Conservation (phyloP, 1,140 invertebrate genomes). For the Philopotamus ludificatus region DNA sequence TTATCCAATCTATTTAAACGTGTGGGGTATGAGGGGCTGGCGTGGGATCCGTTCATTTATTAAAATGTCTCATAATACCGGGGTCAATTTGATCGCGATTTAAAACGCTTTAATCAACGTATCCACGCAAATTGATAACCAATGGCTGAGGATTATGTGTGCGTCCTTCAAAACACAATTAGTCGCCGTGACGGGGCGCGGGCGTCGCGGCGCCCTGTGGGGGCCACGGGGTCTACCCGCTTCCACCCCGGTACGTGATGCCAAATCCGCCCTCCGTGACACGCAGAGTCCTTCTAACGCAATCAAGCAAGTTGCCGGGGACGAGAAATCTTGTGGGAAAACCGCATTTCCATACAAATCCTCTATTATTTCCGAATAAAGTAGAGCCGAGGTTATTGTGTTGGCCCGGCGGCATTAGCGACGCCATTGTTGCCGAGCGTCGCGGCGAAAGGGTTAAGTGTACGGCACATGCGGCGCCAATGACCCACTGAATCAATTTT, state of each 20-base stretch:
- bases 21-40: no score
- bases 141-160: constrained; percentile 11
- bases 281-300: constrained; percentile 36
- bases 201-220: neutral
- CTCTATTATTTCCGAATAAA: constrained; percentile 38
- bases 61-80: neutral
- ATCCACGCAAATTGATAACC: constrained; percentile 23
- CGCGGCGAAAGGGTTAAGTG: no score
- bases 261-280: constrained; percentile 30
- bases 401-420: neutral
- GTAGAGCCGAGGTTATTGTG: neutral
- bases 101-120: constrained; percentile 4
- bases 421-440: neutral
- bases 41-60: neutral
- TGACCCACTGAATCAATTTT: no score
- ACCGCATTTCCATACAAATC: constrained; percentile 39
- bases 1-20: no score
- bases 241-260: constrained; percentile 21
- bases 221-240: neutral
- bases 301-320: constrained; percentile 25
- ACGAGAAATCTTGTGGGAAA: constrained; percentile 35
- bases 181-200: constrained; percentile 2
- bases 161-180: constrained; percentile 28
- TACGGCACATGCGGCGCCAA: no score
- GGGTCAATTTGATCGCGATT: neutral